Evolutionary conservation across 30 jellyfish, hydroid and myxozoan species (phyloP), one percentile per base, ranked within the genome.

Genomic region (Mastigias papua): DNA sequence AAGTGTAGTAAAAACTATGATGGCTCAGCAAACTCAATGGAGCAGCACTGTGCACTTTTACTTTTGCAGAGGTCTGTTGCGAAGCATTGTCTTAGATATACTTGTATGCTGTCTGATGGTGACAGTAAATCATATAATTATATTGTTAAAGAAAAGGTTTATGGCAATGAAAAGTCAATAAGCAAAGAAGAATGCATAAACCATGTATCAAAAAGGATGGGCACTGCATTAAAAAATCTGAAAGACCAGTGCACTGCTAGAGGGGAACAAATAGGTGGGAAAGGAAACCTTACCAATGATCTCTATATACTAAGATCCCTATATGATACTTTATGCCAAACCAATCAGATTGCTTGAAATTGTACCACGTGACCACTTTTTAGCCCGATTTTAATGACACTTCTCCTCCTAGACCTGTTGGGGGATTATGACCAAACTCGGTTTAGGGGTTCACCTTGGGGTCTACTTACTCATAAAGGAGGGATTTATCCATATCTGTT

Each of bases 61-160:
- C 31, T 49, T 23, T 21, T 17, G 93, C 30, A 42, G 17, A 58
- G 58, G 35, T 26, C 42, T 25, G 34, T 65, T 19, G 42, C 33
- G 13, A 65, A 65, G 76, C 2, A 26, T 13, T 13, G 37, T 13
- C 37, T 65, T 35, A 65, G 76, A 26, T 65, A 65, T 37, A 65
- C 76, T 19, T 25, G 23, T 17, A 67, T 81, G 58, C 67, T 70
- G 8, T 83, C 48, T 68, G 87, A 83, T 83, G 93, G 93, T 17
- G 93, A 83, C 88, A 67, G 79, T 0, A 83, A 83, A 63, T 51
- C 86, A 21, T 74, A 32, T 46, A 22, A 22, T 42, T 68, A 33
- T 37, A 21, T 74, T 22, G 42, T 25, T 21, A 48, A 29, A 74
- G 23, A 13, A 34, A 31, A 48, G 23, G 48, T 27, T 21, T 74